These are phyloP conservation scores for Vulpes ferrilata DNA, from an alignment of 2,113 vertebrate species.

Conservation along the genomic window DNA sequence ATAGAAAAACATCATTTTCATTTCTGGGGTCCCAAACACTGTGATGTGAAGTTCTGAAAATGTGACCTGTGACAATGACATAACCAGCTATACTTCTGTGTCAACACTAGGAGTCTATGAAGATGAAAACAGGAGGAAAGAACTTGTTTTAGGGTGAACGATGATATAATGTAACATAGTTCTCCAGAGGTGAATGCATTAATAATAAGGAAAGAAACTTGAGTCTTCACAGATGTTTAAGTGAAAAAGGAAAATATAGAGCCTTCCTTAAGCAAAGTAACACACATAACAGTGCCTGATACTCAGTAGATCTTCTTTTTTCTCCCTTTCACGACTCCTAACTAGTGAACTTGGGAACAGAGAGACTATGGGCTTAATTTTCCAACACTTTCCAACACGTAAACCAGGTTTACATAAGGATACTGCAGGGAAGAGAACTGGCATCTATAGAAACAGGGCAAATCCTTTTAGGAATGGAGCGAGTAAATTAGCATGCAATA, in stretches of 20 bases:
- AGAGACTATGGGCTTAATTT: not conserved
- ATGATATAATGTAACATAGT: not conserved
- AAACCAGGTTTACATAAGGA: not conserved
- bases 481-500: not conserved
- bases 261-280: not conserved
- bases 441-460: not conserved
- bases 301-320: not conserved
- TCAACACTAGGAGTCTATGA: not conserved
- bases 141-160: not conserved
- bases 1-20: not conserved
- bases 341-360: not conserved
- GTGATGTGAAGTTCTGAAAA: conserved; percentile 29
- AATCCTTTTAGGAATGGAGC: not conserved
- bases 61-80: not conserved
- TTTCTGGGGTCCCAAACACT: not conserved
- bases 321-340: not conserved
- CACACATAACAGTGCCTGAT: not conserved
- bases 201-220: conserved; percentile 27
- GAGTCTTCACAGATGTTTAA: conserved; percentile 42
- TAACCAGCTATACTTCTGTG: not conserved
- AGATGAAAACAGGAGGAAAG: not conserved
- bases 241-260: not conserved
- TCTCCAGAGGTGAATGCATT: conserved; percentile 8
- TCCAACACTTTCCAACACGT: not conserved
- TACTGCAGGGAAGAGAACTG: not conserved